Evolutionary conservation across 2,113 vertebrate species (phyloP).

Genomic region (Emydocephalus ijimae): DNA sequence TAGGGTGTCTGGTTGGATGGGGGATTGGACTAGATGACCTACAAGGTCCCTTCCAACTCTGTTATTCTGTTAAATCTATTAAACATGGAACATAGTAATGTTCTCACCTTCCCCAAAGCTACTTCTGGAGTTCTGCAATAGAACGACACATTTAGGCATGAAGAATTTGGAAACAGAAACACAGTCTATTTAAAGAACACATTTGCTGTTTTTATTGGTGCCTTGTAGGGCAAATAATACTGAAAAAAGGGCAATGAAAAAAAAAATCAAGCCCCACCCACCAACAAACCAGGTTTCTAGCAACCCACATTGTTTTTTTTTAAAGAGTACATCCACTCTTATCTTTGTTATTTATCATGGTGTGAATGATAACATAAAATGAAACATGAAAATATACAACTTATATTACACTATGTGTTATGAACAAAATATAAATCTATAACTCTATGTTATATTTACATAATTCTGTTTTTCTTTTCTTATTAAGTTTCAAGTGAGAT

Average conservation of each 20-base stretch:
- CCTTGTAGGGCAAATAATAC: conserved; percentile 98
- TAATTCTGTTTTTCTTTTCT: conserved; percentile 84
- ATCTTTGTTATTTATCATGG: conserved; percentile 86
- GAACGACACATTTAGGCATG: neutral
- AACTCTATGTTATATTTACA: conserved; percentile 99
- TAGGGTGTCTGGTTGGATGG: too few relatives aligned
- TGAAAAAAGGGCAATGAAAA: conserved; percentile 94
- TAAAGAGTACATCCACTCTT: conserved; percentile 89
- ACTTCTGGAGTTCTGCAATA: neutral
- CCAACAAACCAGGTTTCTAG: conserved; percentile 78
- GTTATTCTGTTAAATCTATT: too few relatives aligned
- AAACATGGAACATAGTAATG: neutral
- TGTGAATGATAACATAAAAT: conserved; percentile 99
- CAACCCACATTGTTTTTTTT: conserved; percentile 85
- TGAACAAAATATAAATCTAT: conserved; percentile 99
- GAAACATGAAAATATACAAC: conserved; percentile 99
- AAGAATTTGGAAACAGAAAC: conserved; percentile 75
- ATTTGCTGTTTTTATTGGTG: conserved; percentile 99
- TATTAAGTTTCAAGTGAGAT: conserved; percentile 99
- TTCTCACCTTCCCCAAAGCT: too few relatives aligned
- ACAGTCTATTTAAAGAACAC: conserved; percentile 90
- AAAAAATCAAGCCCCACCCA: conserved; percentile 56
- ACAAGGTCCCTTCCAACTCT: too few relatives aligned
- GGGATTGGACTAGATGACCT: too few relatives aligned
- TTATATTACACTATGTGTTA: conserved; percentile 99